Percentiles rank a stretch among this genome's conserved stretches.
phyloP scores from a whole-genome alignment of 2,797 vertebrate species.

The Notolepis coatsorum region DNA sequence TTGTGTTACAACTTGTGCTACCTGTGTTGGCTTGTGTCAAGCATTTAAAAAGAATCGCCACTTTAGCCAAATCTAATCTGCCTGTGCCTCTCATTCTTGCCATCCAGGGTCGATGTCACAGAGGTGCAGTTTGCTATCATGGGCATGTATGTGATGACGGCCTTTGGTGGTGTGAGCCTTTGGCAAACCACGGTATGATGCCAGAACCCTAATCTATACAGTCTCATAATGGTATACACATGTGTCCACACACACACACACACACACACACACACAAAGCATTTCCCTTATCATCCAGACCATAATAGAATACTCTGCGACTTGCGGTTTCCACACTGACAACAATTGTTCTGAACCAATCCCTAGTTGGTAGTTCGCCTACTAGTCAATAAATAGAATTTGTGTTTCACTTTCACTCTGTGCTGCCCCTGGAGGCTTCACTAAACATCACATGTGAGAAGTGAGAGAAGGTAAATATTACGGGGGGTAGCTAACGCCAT shows the following conservation, averaged over 20 bases:
- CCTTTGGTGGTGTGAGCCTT: slow-evolving; percentile 86
- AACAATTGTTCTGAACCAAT: slow-evolving; percentile 22
- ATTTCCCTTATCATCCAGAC: slow-evolving; percentile 41
- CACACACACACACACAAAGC: slow-evolving; percentile 33
- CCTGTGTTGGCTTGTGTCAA: too few species aligned
- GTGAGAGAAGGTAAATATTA: slow-evolving; percentile 87
- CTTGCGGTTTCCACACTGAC: slow-evolving; percentile 12
- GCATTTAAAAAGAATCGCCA: not conserved
- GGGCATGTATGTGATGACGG: slow-evolving; percentile 88
- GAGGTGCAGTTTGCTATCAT: slow-evolving; percentile 93
- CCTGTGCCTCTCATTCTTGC: not conserved
- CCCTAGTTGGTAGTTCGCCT: slow-evolving; percentile 54
- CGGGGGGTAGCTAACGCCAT: slow-evolving; percentile 81
- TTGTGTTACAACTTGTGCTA: too few species aligned
- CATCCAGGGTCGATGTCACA: slow-evolving; percentile 91
- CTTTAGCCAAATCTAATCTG: not conserved
- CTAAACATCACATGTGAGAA: slow-evolving; percentile 83
- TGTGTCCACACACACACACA: slow-evolving; percentile 8
- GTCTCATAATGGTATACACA: not conserved
- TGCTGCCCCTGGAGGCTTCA: slow-evolving; percentile 89
- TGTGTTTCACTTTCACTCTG: slow-evolving; percentile 84
- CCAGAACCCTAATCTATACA: not conserved
- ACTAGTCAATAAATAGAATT: slow-evolving; percentile 74
- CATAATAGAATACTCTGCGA: slow-evolving; percentile 29
- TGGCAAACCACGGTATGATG: slow-evolving; percentile 89